Evolutionary conservation across 2,797 vertebrate species (phyloP), one percentile per base, ranked within the genome.

Genomic region (Argyrosomus regius): DNA sequence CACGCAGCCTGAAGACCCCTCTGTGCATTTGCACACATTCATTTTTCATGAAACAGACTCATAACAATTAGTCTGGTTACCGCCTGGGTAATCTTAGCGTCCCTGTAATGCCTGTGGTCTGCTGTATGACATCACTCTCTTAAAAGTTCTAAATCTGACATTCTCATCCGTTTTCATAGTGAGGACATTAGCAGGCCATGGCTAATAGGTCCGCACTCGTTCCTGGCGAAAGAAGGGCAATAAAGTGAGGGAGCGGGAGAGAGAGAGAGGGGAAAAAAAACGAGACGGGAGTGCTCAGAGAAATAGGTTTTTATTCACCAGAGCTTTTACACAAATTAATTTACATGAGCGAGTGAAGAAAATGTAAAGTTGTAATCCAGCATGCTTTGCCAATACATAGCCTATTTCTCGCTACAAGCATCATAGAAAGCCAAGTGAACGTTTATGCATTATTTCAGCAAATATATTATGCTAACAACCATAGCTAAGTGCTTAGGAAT

Each of bases 1-100:
- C 73, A 86, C 71, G 81, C 87, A 85, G 84, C 90, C 88, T 73
- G 87, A 93, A 91, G 92, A 95, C 92, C 89, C 92, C 90, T 91
- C 83, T 87, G 83, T 94, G 93, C 94, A 95, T 95, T 95, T 93
- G 92, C 92, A 89, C 92, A 72, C 94, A 96, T 96, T 92, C 91
- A 96, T 96, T 95, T 96, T 96, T 96, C 91, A 96, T 96, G 94
- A 95, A 94, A 94, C 93, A 89, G 92, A 91, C 94, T 90, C 92
- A 94, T 94, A 95, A 95, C 95, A 96, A 96, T 96, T 96, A 96
- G 94, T 94, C 92, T 89, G 88, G 91, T 95, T 94, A 92, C 93
- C 82, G 92, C 93, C 92, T 90, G 93, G 94, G 90, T 93, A 94
- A 95, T 96, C 93, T 95, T 94, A 89, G 91, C 89, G 75, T 92